Conservation (phyloP, 2,113 vertebrate genomes). For the Centrocercus urophasianus region DNA sequence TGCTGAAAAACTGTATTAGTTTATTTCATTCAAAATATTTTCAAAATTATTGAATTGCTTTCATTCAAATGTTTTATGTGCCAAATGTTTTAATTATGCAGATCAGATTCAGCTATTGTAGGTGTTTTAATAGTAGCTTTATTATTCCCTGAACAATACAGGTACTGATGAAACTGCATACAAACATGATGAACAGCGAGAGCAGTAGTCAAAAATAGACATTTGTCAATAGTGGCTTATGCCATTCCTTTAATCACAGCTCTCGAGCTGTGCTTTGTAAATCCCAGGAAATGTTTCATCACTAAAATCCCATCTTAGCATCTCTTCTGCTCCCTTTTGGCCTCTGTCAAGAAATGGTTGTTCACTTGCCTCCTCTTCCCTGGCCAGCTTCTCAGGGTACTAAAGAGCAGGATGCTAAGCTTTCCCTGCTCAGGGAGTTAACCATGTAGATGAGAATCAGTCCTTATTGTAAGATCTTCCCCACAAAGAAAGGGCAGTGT, state of each 20-base stretch:
- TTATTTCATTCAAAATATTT: background rate
- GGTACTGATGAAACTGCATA: background rate
- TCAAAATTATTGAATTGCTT: background rate
- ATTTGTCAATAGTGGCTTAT: accelerated
- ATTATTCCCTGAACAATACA: background rate
- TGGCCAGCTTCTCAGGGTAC: background rate
- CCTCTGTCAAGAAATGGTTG: background rate
- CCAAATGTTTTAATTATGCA: background rate
- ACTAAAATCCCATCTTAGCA: background rate
- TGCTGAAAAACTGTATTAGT: background rate
- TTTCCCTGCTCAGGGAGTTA: background rate
- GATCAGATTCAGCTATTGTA: background rate
- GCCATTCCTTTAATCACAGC: background rate
- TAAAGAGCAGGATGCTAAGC: background rate
- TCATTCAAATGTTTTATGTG: background rate
- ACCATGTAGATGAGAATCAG: background rate
- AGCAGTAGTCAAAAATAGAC: background rate
- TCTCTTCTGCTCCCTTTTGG: background rate
- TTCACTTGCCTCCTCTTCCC: background rate
- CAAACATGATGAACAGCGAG: accelerated
- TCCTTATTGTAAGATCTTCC: background rate
- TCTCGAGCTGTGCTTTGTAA: background rate
- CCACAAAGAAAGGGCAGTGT: background rate
- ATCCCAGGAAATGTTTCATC: background rate
- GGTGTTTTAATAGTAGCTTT: background rate